Base-by-base conservation (phyloP, 2,888 invertebrate genomes). In the Criorhina ranunculi region DNA sequence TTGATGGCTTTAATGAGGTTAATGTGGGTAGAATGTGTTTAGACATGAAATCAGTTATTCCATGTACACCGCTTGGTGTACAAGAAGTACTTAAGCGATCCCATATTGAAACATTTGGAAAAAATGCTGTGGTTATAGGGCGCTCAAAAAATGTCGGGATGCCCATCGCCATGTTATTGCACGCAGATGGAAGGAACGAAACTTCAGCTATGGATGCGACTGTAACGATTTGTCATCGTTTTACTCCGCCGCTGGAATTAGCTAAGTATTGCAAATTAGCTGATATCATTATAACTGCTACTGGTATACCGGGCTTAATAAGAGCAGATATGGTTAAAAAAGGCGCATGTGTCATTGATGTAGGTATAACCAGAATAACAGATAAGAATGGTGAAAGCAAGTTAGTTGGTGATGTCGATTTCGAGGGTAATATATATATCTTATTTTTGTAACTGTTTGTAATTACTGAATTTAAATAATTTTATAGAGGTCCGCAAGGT, bases 71-170 rank as follows among this genome's bases (percentile, higher is more conserved):
- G 3, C 92, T 96, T 59, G 97, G 95, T 69, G 90, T 92, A 0
- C 89, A 90, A 57, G 92, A 92, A 86, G 86, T 93, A 69, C 88
- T 93, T 46, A 89, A 90, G 69, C 89, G 94, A 69, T 89, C 92
- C 88, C 94, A 94, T n/a, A 93, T 98, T 80, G 94, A 96, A 79
- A 97, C 97, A 0, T 94, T 95, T 89, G 97, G 98, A 0, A 96
- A 96, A 88, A 97, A 96, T 90, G 96, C 96, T 5, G 97, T 98
- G 0, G 95, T 98, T 0, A 95, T 97, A 87, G 98, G 98, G 0
- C 93, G 98, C 67, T 98, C 98, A 0, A 98, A 98, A 91, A 97
- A 98, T 91, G 97, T 98, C 19, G 97, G 98, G 0, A 94, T 98
- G 93, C 98, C 98, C 0, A 95, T 98, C 77, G 96, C 97, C 0